Percentiles rank a stretch among this genome's conserved stretches.
phyloP scores from a whole-genome alignment of 2,797 vertebrate species.

The Kryptopterus vitreolus region DNA sequence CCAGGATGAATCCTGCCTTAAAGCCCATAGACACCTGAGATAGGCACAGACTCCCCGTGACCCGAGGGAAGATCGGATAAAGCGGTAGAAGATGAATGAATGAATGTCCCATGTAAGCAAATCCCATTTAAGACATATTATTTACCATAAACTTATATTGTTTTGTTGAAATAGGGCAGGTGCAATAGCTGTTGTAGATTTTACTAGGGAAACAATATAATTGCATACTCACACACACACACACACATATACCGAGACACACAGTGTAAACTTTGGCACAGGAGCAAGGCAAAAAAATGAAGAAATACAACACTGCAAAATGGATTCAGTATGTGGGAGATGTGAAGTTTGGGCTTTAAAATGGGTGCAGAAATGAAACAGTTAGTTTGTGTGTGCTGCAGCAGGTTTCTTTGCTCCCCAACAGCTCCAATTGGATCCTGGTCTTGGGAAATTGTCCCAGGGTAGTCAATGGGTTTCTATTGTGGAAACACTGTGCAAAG shows the following conservation, averaged over 20 bases:
- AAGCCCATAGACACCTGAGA: too few species aligned
- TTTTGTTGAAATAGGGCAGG: not conserved
- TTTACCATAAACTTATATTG: not conserved
- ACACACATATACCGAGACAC: too few species aligned
- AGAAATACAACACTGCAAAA: not conserved
- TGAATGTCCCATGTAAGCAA: too few species aligned
- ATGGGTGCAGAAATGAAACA: not conserved
- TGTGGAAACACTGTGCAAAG: too few species aligned
- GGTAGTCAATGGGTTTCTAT: too few species aligned
- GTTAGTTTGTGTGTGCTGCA: not conserved
- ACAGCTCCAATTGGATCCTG: not conserved
- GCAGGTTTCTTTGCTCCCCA: not conserved
- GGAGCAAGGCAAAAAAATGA: not conserved
- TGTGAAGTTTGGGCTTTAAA: not conserved
- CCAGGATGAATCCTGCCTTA: too few species aligned
- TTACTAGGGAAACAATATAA: not conserved
- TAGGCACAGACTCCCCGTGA: too few species aligned
- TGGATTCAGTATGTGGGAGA: not conserved
- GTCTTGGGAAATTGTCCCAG: too few species aligned
- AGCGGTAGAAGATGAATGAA: too few species aligned
- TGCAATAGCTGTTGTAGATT: not conserved
- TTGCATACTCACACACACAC: too few species aligned
- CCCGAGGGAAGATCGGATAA: too few species aligned
- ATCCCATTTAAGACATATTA: not conserved
- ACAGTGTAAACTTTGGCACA: too few species aligned